Conservation (phyloP, 2,888 invertebrate species). For the Penaeus monodon region DNA sequence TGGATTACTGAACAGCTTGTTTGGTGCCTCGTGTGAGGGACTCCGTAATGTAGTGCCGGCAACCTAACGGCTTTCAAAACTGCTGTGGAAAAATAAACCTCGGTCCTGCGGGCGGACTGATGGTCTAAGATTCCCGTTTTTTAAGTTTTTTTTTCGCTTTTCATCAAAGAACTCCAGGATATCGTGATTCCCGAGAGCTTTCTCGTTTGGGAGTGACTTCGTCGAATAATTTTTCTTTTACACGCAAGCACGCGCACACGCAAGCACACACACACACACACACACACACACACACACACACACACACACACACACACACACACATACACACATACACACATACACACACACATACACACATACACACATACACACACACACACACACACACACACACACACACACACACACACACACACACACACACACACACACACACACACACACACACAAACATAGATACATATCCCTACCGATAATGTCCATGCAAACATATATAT, state of each 20-base stretch:
- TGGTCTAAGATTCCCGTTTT: neutral
- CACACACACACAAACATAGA: neutral
- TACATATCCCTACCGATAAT: neutral
- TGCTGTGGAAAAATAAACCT: too few species aligned
- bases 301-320: neutral
- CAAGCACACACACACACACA: neutral
- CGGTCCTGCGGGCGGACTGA: neutral
- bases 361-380: slow-evolving; percentile 12
- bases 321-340: neutral
- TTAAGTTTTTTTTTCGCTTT: neutral
- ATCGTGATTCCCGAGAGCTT: too few species aligned
- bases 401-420: neutral
- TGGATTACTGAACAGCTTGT: too few species aligned
- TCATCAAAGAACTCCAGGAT: too few species aligned
- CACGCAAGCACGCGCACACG: too few species aligned
- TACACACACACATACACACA: neutral
- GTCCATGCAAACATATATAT: too few species aligned
- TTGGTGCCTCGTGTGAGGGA: too few species aligned
- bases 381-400: neutral
- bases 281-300: neutral
- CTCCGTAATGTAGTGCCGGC: too few species aligned
- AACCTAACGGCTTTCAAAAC: too few species aligned
- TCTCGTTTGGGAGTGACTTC: too few species aligned
- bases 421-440: neutral
- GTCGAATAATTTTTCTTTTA: neutral